A percentile compares a stretch with the other conserved stretches of the same genome.
Conservation (phyloP, 2,888 invertebrate species). For the Stomorhina lunata region DNA sequence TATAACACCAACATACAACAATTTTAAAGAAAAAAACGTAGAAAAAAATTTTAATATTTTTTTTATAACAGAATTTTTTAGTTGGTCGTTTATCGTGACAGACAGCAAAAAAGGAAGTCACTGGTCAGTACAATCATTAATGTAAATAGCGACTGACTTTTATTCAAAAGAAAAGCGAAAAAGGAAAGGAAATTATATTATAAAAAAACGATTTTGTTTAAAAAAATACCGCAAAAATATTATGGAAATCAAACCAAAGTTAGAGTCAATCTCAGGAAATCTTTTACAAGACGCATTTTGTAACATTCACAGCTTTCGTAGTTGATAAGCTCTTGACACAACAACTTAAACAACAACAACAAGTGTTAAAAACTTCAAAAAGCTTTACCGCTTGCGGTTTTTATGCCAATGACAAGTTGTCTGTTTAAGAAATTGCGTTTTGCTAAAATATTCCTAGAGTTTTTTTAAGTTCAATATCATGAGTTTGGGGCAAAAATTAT, state of each 20-base stretch:
- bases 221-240: conserved; percentile 58
- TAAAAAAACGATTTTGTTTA: conserved; percentile 36
- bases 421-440: conserved; percentile 31
- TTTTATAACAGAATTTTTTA: background rate
- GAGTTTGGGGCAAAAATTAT: background rate
- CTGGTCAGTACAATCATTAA: conserved; percentile 60
- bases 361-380: conserved; percentile 51
- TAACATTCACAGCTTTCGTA: conserved; percentile 18
- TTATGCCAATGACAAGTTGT: conserved; percentile 39
- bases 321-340: conserved; percentile 31
- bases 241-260: background rate
- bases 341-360: background rate
- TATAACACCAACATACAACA: background rate
- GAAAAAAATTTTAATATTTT: background rate
- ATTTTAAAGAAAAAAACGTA: conserved; percentile 22
- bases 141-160: conserved; percentile 39
- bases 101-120: conserved; percentile 66
- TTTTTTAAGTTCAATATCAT: background rate
- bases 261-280: conserved; percentile 62
- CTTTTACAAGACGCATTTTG: conserved; percentile 48
- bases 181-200: conserved; percentile 17
- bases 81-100: conserved; percentile 50
- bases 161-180: background rate
- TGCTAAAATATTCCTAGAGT: conserved; percentile 5
- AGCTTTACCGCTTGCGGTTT: conserved; percentile 45